Base-by-base conservation (phyloP, 2,113 vertebrate species). In the Mystacornis crossleyi region DNA sequence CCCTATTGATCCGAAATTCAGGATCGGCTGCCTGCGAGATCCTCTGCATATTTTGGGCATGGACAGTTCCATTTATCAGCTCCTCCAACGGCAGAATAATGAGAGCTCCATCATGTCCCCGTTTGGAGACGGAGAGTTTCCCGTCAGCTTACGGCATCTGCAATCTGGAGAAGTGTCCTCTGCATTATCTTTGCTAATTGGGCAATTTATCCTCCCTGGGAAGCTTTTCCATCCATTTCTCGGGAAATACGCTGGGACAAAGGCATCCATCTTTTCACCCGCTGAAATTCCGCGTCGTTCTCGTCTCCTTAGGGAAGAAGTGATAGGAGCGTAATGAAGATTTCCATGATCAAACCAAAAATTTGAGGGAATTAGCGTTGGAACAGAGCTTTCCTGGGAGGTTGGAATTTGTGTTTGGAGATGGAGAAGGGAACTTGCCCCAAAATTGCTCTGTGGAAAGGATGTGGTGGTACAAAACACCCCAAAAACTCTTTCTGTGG, bases 1-100 rank as follows among this genome's bases (percentile, higher is more conserved):
- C 96, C 89, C 50, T 96, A 98, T 98, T 97, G 97, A 98, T 98
- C 91, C 67, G 90, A 98, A 98, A 98, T 95, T 95, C 97, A 95
- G 95, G 92, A 98, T 93, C 54, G 75, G 96, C 90, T 58, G 95
- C 92, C 96, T 81, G 90, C 69, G 87, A 75, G 93, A 95, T 96
- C 85, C 62, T 95, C 70, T 71, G 97, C 95, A 92, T 97, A 96
- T 96, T 98, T 97, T 78, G 79, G 95, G 91, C 75, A 95, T 19
- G 64, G 95, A 69, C 55, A 78, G 85, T 95, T 97, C 69, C 95
- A 97, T 97, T 97, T 97, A 90, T 98, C 97, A 98, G 93, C 73
- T 95, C 93, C 95, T 94, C 36, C 72, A 61, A 87, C 14, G 90
- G 85, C 90, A 77, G 84, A 95, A 97, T 96, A 96, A 96, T 89